Evolutionary conservation across 2,113 vertebrate species (phyloP), one percentile per base, ranked within the genome.

Genomic region (Marmota flaviventris): DNA sequence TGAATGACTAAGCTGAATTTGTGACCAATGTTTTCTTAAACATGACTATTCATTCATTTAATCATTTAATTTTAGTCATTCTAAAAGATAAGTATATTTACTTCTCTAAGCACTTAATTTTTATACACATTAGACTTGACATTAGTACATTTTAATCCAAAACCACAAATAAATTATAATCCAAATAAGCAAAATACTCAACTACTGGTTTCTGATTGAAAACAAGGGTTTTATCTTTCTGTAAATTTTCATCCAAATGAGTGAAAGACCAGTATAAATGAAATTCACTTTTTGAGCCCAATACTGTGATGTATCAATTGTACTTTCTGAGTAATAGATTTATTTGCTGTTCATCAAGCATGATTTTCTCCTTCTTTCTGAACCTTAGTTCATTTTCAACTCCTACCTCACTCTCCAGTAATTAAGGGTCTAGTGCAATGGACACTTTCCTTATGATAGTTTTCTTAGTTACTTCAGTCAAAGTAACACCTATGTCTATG

Each of bases 161-260:
- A 89, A 58, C 58, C 8, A 84, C 72, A 4, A 87, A 79, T 84
- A 63, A 87, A 76, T 48, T 84, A 51, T 24, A 93, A 51, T 8
- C 45, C 13, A 83, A 79, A n/a, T 58, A 73, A 93, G 53, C 34
- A 90, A 53, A 84, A 69, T 63, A 42, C 9, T 17, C 14, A 85
- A n/a, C 83, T 51, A 69, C 24, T 91, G 56, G 16, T 63, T 85
- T 96, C 37, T 86, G 42, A n/a, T 53, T 93, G 67, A 29, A 78
- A 92, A 65, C 4, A 93, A 39, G 25, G 56, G 22, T 56, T 53
- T 85, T 76, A 25, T 91, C 88, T 78, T 17, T 37, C 37, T 39
- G 25, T 70, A 81, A 37, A 77, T 81, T 93, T 89, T 91, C 56
- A 85, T 27, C 76, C 56, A 29, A 81, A 91, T 73, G 2, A 24